Percentiles rank a stretch among this genome's conserved stretches.
Conservation (phyloP, 2,797 vertebrate species). For the Vireo griseus region DNA sequence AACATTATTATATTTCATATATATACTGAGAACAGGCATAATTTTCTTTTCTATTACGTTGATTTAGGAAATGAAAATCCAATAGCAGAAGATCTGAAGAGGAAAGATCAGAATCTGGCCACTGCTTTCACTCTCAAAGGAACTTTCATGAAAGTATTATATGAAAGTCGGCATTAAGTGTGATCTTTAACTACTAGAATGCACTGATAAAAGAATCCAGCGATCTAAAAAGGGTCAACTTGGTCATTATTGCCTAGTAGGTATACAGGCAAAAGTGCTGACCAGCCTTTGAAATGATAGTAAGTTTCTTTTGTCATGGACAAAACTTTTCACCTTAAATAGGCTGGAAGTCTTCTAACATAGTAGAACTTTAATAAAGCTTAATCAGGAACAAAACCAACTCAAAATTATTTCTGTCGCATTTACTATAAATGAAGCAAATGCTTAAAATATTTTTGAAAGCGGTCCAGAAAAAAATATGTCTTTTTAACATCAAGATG, state of each 20-base stretch:
- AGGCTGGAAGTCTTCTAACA: not conserved
- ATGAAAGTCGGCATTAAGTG: not conserved
- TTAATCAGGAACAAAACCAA: not conserved
- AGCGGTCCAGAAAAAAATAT: not conserved
- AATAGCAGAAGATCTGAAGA: slow-evolving; percentile 34
- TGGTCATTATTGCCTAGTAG: slow-evolving; percentile 24
- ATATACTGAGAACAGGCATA: not conserved
- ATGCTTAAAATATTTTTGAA: not conserved
- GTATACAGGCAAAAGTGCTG: slow-evolving; percentile 3
- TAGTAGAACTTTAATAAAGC: not conserved
- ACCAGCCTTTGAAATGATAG: slow-evolving; percentile 33
- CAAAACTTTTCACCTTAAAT: slow-evolving; percentile 24
- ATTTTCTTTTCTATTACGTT: not conserved
- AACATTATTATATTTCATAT: slow-evolving; percentile 32
- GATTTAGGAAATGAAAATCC: slow-evolving; percentile 47
- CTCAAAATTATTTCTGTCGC: not conserved
- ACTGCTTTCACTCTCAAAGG: slow-evolving; percentile 42
- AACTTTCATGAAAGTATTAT: slow-evolving; percentile 26
- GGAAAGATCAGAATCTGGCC: slow-evolving; percentile 44
- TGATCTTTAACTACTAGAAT: slow-evolving; percentile 16
- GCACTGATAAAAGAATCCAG: slow-evolving; percentile 34
- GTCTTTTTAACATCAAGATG: not conserved
- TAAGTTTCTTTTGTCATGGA: slow-evolving; percentile 12
- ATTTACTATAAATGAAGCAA: not conserved
- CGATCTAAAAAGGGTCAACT: not conserved